A percentile compares a stretch with the other conserved stretches of the same genome.
Evolutionary conservation across 2,113 vertebrate genomes (phyloP).

Genomic region (Antennarius striatus): DNA sequence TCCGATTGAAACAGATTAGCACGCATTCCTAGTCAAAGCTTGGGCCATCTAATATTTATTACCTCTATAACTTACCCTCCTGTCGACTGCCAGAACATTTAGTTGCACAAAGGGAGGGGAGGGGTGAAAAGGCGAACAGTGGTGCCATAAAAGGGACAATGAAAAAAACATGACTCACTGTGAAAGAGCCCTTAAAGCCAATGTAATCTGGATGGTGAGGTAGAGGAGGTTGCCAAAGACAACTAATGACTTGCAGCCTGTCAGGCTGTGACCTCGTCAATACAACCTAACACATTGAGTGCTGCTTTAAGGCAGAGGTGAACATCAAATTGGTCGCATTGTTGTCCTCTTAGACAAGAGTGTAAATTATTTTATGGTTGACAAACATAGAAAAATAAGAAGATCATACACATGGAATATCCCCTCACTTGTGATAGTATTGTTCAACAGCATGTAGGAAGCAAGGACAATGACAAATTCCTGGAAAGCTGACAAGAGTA

Average conservation of each 20-base stretch:
- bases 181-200: conserved; percentile 66
- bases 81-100: conserved; percentile 62
- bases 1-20: conserved; percentile 67
- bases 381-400: neutral
- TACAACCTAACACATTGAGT: conserved; percentile 13
- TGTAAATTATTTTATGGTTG: conserved; percentile 3
- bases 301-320: conserved; percentile 18
- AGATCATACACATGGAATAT: neutral
- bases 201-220: conserved; percentile 44
- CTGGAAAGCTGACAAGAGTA: conserved; percentile 9
- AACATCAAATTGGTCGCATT: conserved; percentile 27
- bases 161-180: conserved; percentile 76
- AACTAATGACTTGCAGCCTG: conserved; percentile 38
- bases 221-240: conserved; percentile 40
- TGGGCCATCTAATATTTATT: conserved; percentile 75
- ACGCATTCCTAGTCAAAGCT: conserved; percentile 52
- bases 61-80: conserved; percentile 67
- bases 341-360: neutral
- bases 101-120: conserved; percentile 58
- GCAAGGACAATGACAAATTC: conserved; percentile 14
- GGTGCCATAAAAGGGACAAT: conserved; percentile 72
- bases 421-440: neutral
- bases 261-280: conserved; percentile 38
- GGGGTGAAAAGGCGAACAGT: conserved; percentile 71
- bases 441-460: neutral